A percentile compares a stretch with the other conserved stretches of the same genome.
Conservation (phyloP, 2,113 vertebrate genomes). For the Bungarus multicinctus region DNA sequence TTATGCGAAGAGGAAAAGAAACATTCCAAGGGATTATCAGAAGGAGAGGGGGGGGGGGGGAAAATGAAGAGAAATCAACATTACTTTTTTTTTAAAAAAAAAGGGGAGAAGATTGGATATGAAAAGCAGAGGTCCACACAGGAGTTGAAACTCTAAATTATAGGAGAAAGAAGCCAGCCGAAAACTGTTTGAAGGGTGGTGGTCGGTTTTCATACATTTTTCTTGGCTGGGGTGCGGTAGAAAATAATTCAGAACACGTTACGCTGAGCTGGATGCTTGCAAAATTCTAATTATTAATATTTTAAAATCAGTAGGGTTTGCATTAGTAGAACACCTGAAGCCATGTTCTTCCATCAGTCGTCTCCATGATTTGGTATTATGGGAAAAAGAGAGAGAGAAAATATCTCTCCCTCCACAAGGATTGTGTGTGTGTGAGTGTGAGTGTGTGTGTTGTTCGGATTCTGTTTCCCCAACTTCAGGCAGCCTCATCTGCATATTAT, state of each 20-base stretch:
- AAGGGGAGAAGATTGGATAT: neutral
- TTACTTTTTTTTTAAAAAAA: constrained; percentile 26
- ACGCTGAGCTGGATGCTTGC: neutral
- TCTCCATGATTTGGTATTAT: neutral
- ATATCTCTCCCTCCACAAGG: neutral
- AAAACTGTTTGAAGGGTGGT: neutral
- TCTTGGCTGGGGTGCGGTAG: neutral
- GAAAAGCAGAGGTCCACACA: neutral
- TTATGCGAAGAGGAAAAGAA: constrained; percentile 51
- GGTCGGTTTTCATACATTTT: neutral
- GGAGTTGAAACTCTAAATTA: neutral
- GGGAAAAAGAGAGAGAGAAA: neutral
- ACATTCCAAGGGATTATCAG: constrained; percentile 65
- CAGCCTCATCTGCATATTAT: neutral
- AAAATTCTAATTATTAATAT: neutral
- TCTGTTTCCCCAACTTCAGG: neutral
- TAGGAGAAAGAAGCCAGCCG: neutral
- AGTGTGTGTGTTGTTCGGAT: neutral
- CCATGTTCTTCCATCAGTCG: neutral
- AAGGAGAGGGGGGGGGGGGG: neutral
- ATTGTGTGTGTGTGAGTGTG: neutral
- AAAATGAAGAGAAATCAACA: constrained; percentile 48
- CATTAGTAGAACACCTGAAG: neutral
- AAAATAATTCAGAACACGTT: neutral
- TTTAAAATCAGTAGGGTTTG: neutral